Evolutionary conservation across 2,797 vertebrate species (phyloP), one percentile per base, ranked within the genome.

Genomic region (Sus cebifrons): DNA sequence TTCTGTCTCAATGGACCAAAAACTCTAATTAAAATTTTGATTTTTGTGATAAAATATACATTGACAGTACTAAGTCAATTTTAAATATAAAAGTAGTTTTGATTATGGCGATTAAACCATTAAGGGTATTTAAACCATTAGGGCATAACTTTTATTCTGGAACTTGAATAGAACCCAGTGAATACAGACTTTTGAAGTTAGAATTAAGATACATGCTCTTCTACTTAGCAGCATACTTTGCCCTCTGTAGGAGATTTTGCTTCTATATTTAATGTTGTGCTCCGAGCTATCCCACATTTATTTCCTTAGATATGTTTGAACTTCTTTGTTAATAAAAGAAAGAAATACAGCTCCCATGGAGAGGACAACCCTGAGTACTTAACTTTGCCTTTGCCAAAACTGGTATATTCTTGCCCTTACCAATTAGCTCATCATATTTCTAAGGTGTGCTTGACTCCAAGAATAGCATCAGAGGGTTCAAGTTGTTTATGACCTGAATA

Each of bases 1-100:
- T 40, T 94, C 13, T 97, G 67, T 96, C 86, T 93, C 29, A 18
- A 0, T 79, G 77, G 40, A 82, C 77, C 81, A 68, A 86, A 75
- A 93, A n/a, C 18, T 86, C 68, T 29, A 62, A 25, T 60, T 52
- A 32, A 91, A 62, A 5, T 1, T 64, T 89, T 89, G 0, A 21
- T 60, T 81, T 91, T 74, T 32, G 23, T 15, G 36, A 58, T 67
- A 44, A 83, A 88, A 36, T 70, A 17, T 52, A 54, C 0, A 2
- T 29, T 44, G 18, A 4, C 2, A 67, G 13, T 52, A 67, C 18
- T 0, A 40, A 65, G 62, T 18, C 2, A 36, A 20, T 85, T 92
- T 86, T 10, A 86, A 49, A 64, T n/a, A 74, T 64, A 2, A 44
- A 52, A 70, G 4, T 65, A 91, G 65, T 86, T 83, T 89, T 13